Base-by-base conservation (phyloP, 2,888 invertebrate species). In the Drosophila mimetica region DNA sequence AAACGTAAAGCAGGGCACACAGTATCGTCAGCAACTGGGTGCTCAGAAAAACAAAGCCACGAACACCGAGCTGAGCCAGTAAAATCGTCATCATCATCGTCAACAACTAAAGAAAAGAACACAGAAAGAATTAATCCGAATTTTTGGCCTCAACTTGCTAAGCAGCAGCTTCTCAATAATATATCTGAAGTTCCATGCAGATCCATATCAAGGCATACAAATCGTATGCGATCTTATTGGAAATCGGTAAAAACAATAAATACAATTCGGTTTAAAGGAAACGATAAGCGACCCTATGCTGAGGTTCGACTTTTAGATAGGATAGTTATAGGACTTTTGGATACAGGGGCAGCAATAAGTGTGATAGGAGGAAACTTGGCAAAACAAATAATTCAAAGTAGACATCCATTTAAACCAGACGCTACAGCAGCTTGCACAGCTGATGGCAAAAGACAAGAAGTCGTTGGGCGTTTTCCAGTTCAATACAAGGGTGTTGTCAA, bases 101-200 rank as follows among this genome's bases (percentile, higher is more conserved):
- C 30, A 30, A 30, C 1, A 4, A 1, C 11, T 4, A 13, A 30
- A 30, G 30, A 30, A 13, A n/a, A 20, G 9, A 20, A 32, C 20
- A 22, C 11, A n/a, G 36, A 14, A 8, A 7, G 14, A 36, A 14
- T 14, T 36, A 2, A 36, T 7, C 14, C 30, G 30, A 30, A 4
- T 11, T 8, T 36, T 36, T 14, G 36, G 36, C 14, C 6, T 14
- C 14, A 14, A 36, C 30, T 30, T 30, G 30, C 30, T 34, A 34
- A 14, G 34, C 34, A 34, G 34, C 34, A 34, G 13, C 13, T 34
- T 13, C 34, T 34, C n/a, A 13, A 34, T n/a, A n/a, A 34, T 34
- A n/a, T n/a, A n/a, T 34, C 34, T 34, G n/a, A 34, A n/a, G 34
- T n/a, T 34, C 34, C 34, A 34, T n/a, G 34, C n/a, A n/a, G n/a